Base-by-base conservation (phyloP, 2,113 vertebrate genomes). In the Planiliza haematocheilus region DNA sequence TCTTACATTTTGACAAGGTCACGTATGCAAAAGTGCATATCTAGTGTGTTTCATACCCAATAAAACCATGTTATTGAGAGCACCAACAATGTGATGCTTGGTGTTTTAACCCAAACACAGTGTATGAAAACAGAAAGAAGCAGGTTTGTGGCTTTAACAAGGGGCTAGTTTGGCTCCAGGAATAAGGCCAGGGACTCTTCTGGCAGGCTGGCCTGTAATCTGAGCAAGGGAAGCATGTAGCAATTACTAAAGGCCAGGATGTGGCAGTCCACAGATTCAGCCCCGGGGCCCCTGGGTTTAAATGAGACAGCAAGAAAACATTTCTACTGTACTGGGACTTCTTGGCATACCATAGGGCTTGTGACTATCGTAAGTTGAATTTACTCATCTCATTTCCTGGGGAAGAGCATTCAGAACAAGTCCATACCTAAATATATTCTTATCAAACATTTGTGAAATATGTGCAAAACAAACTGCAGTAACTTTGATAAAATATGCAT, bases 181-280 rank as follows among this genome's bases (percentile, higher is more conserved):
- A 93, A 92, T 92, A 91, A 89, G 83, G 86, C 81, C 77, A 75
- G n/a, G 78, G 88, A 89, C 79, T 91, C 82, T 83, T 79, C 86
- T 93, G 93, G 92, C 90, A 87, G 37, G 20, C 76, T 71, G 83
- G 77, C 36, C 87, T 91, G 87, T 91, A 93, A 94, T 94, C 92
- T 83, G 89, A 87, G 74, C 74, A 84, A 84, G 74, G 88, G 65
- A 92, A 82, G 89, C 87, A 93, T 91, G 90, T 87, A 91, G 89
- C 89, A 91, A 93, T 92, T 93, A 92, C 88, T 92, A 86, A 86
- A 82, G 84, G 64, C 86, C 74, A 85, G 84, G 90, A 92, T 89
- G 88, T 92, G 85, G 87, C 78, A 61, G 17, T 88, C 85, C 86
- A 90, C 71, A 79, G 75, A 81, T 73, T 88, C 65, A 82, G 62